Evolutionary conservation across 2,113 vertebrate species (phyloP), one percentile per base, ranked within the genome.

Genomic region (Porphyrio hochstetteri): DNA sequence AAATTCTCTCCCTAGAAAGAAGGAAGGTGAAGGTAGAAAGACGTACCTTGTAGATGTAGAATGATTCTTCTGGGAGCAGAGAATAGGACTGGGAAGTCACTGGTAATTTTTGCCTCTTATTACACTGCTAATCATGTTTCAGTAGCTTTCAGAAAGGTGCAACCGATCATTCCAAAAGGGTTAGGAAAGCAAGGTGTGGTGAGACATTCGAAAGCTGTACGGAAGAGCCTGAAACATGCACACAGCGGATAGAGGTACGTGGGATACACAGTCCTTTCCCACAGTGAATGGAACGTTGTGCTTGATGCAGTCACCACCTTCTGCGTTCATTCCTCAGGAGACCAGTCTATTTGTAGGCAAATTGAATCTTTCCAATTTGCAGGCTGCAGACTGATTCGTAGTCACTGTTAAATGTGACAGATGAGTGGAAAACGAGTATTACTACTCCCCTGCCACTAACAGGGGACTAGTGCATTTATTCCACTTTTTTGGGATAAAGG

Each of bases 191-290:
- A 53, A 31, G 52, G 61, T 1, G 2, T 17, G 57, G 31, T 75
- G 21, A 69, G 24, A 35, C 27, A 59, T 31, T 55, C 53, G 23
- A 29, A 42, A 52, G 68, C n/a, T 0, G 0, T 7, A 20, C 6
- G n/a, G 9, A 15, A 90, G 14, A 8, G 3, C 35, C 38, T 60
- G 71, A 46, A 78, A 69, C 0, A 1, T 0, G 1, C 61, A 31
- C 33, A 57, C 21, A 36, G 31, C 3, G 25, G 59, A 48, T 20
- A 16, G 11, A 59, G 42, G 15, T 31, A 29, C 5, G 4, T 36
- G 35, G 67, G 42, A 90, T 16, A 56, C 38, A 69, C 5, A 28
- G n/a, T 46, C 5, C 63, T 27, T 23, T 76, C n/a, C 64, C 2
- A 1, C 28, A 24, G n/a, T 0, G 18, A 70, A 25, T 16, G 38